Percentiles rank a stretch among this genome's conserved stretches.
phyloP scores from a whole-genome alignment of 2,888 invertebrate species.

The Lamellibrachia columna region DNA sequence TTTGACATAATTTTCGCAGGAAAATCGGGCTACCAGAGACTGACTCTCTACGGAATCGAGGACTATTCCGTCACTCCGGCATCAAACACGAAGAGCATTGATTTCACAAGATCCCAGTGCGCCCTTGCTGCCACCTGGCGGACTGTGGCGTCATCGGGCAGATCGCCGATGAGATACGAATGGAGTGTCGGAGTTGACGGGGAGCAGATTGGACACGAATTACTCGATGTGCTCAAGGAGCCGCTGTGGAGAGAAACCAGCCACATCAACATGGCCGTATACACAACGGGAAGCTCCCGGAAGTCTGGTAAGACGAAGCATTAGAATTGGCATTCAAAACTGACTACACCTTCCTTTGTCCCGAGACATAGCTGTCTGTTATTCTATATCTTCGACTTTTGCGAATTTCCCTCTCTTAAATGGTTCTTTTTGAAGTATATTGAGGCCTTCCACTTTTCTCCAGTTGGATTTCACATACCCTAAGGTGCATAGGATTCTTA shows the following conservation, averaged over 20 bases:
- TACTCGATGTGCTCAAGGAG: constrained; percentile 19
- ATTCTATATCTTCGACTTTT: too few species aligned
- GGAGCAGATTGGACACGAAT: not conserved
- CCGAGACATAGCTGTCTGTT: too few species aligned
- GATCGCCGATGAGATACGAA: not conserved
- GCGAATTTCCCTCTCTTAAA: too few species aligned
- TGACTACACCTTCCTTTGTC: too few species aligned
- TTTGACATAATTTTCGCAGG: not conserved
- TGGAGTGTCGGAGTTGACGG: constrained; percentile 19
- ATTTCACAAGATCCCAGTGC: constrained; percentile 18
- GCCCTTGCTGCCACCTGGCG: constrained; percentile 17
- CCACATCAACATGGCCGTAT: not conserved
- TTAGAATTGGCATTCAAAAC: too few species aligned
- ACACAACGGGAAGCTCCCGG: not conserved
- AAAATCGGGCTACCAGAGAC: not conserved
- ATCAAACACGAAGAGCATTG: not conserved
- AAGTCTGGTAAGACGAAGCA: not conserved
- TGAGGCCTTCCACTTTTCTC: too few species aligned
- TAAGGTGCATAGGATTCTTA: too few species aligned
- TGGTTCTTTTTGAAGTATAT: too few species aligned
- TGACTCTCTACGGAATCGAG: not conserved
- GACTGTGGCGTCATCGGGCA: not conserved
- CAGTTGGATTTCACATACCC: too few species aligned
- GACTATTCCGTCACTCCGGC: not conserved
- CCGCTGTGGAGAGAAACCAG: constrained; percentile 9